Base-by-base conservation (phyloP, 2,888 invertebrate species). In the Microctonus brassicae region DNA sequence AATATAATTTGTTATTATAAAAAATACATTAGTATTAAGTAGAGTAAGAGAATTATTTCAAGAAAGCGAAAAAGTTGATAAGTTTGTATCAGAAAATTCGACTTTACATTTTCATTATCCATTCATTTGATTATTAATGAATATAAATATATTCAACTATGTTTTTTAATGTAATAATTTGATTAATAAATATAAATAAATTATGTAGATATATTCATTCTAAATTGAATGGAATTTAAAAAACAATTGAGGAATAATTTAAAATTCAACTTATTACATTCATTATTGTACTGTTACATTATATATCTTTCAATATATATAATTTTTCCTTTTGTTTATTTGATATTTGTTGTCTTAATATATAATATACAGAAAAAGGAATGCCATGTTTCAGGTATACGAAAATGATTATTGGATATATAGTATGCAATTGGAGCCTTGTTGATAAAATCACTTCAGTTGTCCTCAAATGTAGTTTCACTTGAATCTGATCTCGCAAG, bases 351-450 rank as follows among this genome's bases (percentile, higher is more conserved):
- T 42, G 42, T 72, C 52, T 52, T 33, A 67, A 42, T 67, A 42
- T 67, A 65, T 70, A 60, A 55, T 33, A 68, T 68, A 66, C 62
- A 72, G 33, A 69, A 61, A 73, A 73, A 73, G 72, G 61, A 73
- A 73, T 39, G 73, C 69, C 68, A 36, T 68, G 53, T 69, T 75
- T 69, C 70, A 67, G 67, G 57, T 69, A 70, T 62, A 47, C 17
- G 73, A 72, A 72, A 75, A 70, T 72, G 29, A 73, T 69, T 69
- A 58, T 24, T 17, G n/a, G 10, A n/a, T n/a, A 7, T n/a, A 7
- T 42, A 24, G n/a, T 47, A n/a, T 22, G 22, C 29, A 22, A 62
- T 62, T 11, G 34, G 26, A 7, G 26, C 39, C 55, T 47, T 20
- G 20, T 29, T 62, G 2, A 39, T 62, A 47, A 47, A 47, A 17